These are phyloP conservation scores for Centropus bengalensis DNA, from an alignment of 2,113 vertebrate species.

Conservation along the genomic window DNA sequence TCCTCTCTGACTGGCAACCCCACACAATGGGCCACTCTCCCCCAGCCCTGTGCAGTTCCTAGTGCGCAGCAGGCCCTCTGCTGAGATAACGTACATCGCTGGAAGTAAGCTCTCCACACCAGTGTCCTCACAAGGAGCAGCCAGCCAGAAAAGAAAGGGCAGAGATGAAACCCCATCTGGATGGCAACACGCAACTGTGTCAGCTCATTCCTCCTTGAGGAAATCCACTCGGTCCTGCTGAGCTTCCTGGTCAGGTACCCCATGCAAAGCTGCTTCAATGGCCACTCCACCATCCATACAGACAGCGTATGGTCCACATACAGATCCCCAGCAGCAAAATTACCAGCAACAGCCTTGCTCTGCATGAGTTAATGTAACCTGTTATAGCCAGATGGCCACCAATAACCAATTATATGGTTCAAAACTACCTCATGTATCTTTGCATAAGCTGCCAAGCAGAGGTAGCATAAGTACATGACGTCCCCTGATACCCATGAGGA, in stretches of 20 bases:
- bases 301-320: neutral
- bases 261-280: neutral
- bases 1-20: neutral
- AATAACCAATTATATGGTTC: neutral
- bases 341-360: neutral
- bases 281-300: neutral
- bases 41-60: neutral
- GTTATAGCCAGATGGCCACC: neutral
- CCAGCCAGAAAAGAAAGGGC: neutral
- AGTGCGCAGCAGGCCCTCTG: neutral
- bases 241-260: neutral
- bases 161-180: neutral
- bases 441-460: neutral
- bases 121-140: neutral
- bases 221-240: fast-evolving
- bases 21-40: neutral
- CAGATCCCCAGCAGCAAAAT: neutral
- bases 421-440: neutral
- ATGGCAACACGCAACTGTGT: neutral
- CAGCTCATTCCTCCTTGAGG: neutral
- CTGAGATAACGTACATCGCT: neutral
- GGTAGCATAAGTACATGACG: neutral
- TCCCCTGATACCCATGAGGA: neutral
- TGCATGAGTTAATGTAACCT: neutral
- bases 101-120: neutral